Evolutionary conservation across 2,888 invertebrate species (phyloP), one percentile per base, ranked within the genome.

Genomic region (Tipula unca): DNA sequence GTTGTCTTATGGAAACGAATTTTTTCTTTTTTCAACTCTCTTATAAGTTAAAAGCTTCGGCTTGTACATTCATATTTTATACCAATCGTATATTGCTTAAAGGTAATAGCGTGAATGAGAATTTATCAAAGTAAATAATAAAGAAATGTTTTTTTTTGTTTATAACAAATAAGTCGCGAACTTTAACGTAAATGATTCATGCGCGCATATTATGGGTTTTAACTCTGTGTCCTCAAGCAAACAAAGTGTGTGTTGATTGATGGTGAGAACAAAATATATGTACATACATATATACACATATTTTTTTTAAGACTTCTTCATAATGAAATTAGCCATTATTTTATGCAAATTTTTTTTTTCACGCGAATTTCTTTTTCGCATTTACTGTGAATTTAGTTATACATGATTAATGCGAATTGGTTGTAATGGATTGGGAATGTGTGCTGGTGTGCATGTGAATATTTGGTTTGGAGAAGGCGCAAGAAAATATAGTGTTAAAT

Each of bases 41-140:
- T 69, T 25, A 10, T 39, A 48, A n/a, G n/a, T 48, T 48, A 25
- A 69, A 69, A 20, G 69, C 69, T 69, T 69, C 25, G 25, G 25
- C 2, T 25, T 69, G 25, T 13, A 25, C 69, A 25, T 69, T 69
- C 69, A 69, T 69, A 25, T 48, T 48, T n/a, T 25, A 25, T 25
- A 69, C 69, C 20, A 69, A 69, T 25, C 10, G 25, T 69, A 69
- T 69, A 69, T 69, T 69, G 69, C 69, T 69, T 69, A 10, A 69
- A 69, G 69, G 69, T 69, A 69, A 69, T 69, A 69, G 69, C 69
- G 69, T 69, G 69, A 69, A 69, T 69, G 69, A 69, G 69, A 69
- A 69, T 69, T 69, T 69, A 69, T 10, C 69, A 69, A 69, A 69
- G 69, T 69, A 69, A 69, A 69, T 69, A 69, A n/a, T 10, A n/a